Base-by-base conservation (phyloP, 2,113 vertebrate genomes). In the Mastomys natalensis region DNA sequence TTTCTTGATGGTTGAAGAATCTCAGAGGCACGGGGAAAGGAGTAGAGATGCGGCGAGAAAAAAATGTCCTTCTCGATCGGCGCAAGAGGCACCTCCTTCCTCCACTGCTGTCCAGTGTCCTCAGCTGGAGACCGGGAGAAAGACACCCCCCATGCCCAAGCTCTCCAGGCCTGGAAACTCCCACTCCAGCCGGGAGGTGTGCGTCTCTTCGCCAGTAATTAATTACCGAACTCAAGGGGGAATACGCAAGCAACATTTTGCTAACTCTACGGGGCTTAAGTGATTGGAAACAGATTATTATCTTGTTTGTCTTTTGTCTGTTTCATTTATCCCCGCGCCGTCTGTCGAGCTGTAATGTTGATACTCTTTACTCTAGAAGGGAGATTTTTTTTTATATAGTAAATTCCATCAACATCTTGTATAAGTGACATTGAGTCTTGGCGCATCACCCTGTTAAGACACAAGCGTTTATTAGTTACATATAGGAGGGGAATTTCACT, bases 271-370 rank as follows among this genome's bases (percentile, higher is more conserved):
- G 86, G 98, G 98, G 98, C 98, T 99, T 98, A 98, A 98, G 98
- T 98, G 98, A 98, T 98, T 98, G 98, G 98, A 98, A 98, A 98
- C 98, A 98, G 98, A 98, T 98, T 98, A 99, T 98, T 98, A 98
- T 98, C 98, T 97, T 99, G 98, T 98, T 98, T 98, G 98, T 98
- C 98, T 98, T 98, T 98, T 98, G 98, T 98, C 98, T 98, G 98
- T 98, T 98, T 98, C 98, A 93, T 97, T 98, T 98, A 98, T 98
- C 98, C 98, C 97, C 95, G 97, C 70, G 96, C 98, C 98, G 98
- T 98, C 98, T 98, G 98, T 96, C 95, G 98, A 89, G 98, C n/a
- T 97, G 98, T 96, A 97, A 98, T 92, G 98, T 98, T 96, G 98
- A 98, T 98, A 98, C 98, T 96, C 98, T 98, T 98, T 98, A 98